phyloP scores from a whole-genome alignment of 2,113 vertebrate genomes.

The Bujurquina vittata region DNA sequence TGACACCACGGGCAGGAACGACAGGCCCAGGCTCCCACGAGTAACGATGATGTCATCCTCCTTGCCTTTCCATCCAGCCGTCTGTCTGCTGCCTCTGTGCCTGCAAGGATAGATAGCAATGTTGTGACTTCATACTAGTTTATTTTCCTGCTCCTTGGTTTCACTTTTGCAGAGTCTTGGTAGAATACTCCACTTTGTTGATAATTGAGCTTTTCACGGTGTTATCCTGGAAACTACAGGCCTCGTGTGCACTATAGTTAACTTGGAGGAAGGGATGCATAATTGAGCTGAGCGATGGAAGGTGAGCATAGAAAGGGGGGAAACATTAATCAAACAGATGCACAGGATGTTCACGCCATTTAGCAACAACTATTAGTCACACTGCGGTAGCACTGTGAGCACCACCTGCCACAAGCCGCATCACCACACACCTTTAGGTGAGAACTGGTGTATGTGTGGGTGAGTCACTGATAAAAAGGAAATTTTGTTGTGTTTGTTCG shows the following conservation, averaged over 20 bases:
- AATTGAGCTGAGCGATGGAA: not conserved
- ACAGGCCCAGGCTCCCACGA: slow-evolving; percentile 45
- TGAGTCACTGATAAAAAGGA: not conserved
- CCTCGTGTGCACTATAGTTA: not conserved
- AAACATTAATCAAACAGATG: slow-evolving; percentile 9
- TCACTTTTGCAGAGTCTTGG: slow-evolving; percentile 27
- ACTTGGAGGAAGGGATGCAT: not conserved
- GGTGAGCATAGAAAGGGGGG: not conserved
- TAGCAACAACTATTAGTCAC: slow-evolving; percentile 42
- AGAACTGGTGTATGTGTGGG: slow-evolving; percentile 5
- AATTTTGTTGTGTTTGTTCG: not conserved
- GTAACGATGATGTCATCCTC: slow-evolving; percentile 48
- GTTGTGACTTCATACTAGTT: slow-evolving; percentile 46
- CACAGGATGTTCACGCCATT: slow-evolving; percentile 34
- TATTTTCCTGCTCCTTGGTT: not conserved
- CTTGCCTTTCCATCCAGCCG: not conserved
- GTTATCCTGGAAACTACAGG: not conserved
- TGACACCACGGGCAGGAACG: slow-evolving; percentile 46
- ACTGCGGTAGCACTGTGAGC: not conserved
- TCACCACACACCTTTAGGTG: slow-evolving; percentile 35
- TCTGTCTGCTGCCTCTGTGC: not conserved
- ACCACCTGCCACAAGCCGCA: slow-evolving; percentile 10
- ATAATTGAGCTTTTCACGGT: not conserved
- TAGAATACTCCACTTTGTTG: not conserved
- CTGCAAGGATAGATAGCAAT: slow-evolving; percentile 25